Percentiles rank a stretch among this genome's conserved stretches.
phyloP scores from a whole-genome alignment of 2,797 vertebrate genomes.

The Salmo trutta region DNA sequence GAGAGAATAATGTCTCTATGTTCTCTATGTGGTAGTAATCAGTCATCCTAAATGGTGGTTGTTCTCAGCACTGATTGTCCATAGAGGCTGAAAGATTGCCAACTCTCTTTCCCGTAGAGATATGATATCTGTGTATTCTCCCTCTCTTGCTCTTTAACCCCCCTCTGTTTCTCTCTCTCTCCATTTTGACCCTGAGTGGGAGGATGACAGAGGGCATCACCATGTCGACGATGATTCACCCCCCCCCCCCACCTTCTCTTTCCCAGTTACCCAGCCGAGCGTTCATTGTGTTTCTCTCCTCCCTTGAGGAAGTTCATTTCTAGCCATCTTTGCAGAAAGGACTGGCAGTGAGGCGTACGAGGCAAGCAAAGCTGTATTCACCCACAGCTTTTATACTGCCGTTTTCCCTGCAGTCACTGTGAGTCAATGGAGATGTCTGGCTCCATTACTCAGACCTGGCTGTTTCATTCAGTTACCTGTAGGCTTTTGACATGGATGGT shows the following conservation, averaged over 20 bases:
- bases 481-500: constrained; percentile 26
- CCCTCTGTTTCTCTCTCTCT: constrained; percentile 3
- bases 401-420: constrained; percentile 10
- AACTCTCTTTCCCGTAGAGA: constrained; percentile 20
- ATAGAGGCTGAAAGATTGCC: constrained; percentile 12
- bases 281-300: constrained; percentile 11
- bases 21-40: constrained; percentile 1
- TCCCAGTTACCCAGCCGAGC: constrained; percentile 27
- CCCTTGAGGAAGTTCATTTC: constrained; percentile 30
- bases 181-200: constrained; percentile 22
- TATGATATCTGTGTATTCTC: constrained; percentile 1
- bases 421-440: constrained; percentile 37
- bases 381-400: constrained; percentile 37
- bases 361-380: constrained; percentile 6
- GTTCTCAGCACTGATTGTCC: constrained; percentile 2
- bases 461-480: constrained; percentile 11
- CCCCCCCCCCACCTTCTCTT: background rate
- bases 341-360: constrained; percentile 19
- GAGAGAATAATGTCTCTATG: background rate
- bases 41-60: background rate
- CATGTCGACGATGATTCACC: constrained; percentile 35
- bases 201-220: constrained; percentile 22
- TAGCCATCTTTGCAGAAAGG: constrained; percentile 13
- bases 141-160: background rate
- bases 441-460: constrained; percentile 25